A percentile compares a stretch with the other conserved stretches of the same genome.
Conservation (phyloP, 1,140 invertebrate genomes). For the Hestina assimilis region DNA sequence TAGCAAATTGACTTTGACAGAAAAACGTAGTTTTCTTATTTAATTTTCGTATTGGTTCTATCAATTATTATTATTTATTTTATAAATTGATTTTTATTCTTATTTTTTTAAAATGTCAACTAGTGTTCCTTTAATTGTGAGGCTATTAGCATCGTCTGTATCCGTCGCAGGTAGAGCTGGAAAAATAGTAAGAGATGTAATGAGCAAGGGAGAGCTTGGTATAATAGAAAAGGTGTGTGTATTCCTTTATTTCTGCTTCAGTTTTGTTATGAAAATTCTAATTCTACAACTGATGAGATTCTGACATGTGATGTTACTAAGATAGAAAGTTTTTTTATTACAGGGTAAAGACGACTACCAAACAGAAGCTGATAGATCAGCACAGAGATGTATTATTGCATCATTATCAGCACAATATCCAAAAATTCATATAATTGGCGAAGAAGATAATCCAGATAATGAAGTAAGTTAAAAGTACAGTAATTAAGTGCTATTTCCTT, state of each 20-base stretch:
- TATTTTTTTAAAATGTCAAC: constrained; percentile 47
- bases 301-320: too few relatives aligned
- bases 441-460: constrained; percentile 86
- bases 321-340: constrained; percentile 34
- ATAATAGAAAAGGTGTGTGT: constrained; percentile 91
- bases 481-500: too few relatives aligned
- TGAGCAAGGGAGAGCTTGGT: constrained; percentile 91
- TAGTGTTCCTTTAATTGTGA: constrained; percentile 70
- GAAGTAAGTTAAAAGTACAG: constrained; percentile 76
- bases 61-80: too few relatives aligned
- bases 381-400: constrained; percentile 94
- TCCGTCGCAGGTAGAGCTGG: constrained; percentile 89
- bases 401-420: constrained; percentile 92
- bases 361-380: constrained; percentile 97
- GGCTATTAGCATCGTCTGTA: constrained; percentile 84
- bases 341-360: constrained; percentile 96
- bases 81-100: background rate
- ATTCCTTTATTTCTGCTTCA: constrained; percentile 17
- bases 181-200: constrained; percentile 93
- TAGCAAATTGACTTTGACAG: background rate
- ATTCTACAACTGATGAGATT: too few relatives aligned
- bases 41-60: too few relatives aligned
- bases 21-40: too few relatives aligned
- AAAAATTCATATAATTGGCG: constrained; percentile 92
- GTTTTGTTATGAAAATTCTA: constrained; percentile 1